Evolutionary conservation across 2,113 vertebrate species (phyloP), one percentile per base, ranked within the genome.

Genomic region (Bostrychus sinensis): DNA sequence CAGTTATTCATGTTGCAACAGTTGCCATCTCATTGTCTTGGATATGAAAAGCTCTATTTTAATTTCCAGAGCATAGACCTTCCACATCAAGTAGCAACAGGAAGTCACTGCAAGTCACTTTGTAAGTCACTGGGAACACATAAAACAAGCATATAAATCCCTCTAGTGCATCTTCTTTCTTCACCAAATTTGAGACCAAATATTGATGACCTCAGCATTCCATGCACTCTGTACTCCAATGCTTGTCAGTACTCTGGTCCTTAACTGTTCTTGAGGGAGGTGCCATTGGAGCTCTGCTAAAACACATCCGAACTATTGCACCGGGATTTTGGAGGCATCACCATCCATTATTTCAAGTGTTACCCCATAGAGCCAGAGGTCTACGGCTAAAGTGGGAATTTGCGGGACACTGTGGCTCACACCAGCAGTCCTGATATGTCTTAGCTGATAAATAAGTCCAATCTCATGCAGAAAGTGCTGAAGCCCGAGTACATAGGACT

Each of bases 51-150:
- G 75, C 37, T 7, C 41, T 56, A 5, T 58, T 57, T 7, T 28
- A 10, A 39, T 63, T 30, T 28, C 54, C 12, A 50, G 48, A 68
- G 55, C 83, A 80, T 38, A 92, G 75, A 32, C 90, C 89, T 56
- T 93, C 91, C 0, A 93, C 93, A 70, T 93, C 86, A 55, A 95
- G 89, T n/a, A 94, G 69, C 60, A 94, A 69, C 36, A 95, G 80
- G 41, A 93, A 90, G 56, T 95, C 93, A 68, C 90, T 94, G 43
- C 84, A 93, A 67, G 14, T 93, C 89, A 43, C 81, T 77, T 71
- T 69, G 86, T 8, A 94, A 83, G 42, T 84, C 67, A 28, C 89
- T 84, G 0, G 89, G 85, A 23, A 95, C 75, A 0, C 54, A 78
- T 1, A 95, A 66, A 26, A 59, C 54, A 10, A 72, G 70, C 77